Evolutionary conservation across 2,797 vertebrate species (phyloP).

Genomic region (Pygocentrus nattereri): DNA sequence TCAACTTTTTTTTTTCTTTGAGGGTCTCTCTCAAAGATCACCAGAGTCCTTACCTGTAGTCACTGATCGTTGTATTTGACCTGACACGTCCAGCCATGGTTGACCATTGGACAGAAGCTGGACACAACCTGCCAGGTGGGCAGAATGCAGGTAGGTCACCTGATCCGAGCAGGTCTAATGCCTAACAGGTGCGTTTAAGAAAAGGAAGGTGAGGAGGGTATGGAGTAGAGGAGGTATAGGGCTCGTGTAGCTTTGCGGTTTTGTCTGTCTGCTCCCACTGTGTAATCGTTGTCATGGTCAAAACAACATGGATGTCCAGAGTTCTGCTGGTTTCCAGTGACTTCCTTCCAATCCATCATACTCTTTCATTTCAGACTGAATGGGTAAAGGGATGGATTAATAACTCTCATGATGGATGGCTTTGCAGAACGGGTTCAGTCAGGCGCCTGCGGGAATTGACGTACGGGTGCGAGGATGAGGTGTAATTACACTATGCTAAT

Average conservation of each 20-base stretch:
- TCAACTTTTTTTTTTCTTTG: neutral
- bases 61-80: neutral
- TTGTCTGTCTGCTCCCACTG: conserved; percentile 18
- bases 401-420: conserved; percentile 28
- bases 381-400: conserved; percentile 23
- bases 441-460: conserved; percentile 15
- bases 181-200: conserved; percentile 48
- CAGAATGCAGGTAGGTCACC: conserved; percentile 74
- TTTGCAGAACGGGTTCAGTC: conserved; percentile 4
- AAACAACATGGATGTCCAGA: too few species aligned
- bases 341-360: neutral
- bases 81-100: conserved; percentile 16
- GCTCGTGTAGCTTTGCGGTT: conserved; percentile 36
- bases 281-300: conserved; percentile 7
- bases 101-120: conserved; percentile 41
- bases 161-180: conserved; percentile 71
- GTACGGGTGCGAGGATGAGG: neutral
- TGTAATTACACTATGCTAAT: conserved; percentile 28
- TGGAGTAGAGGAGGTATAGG: conserved; percentile 32
- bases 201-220: conserved; percentile 7
- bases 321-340: neutral
- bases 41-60: neutral
- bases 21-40: neutral
- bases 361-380: conserved; percentile 18
- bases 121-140: conserved; percentile 59